Base-by-base conservation (phyloP, 1,140 invertebrate species). In the Notospermus geniculatus region DNA sequence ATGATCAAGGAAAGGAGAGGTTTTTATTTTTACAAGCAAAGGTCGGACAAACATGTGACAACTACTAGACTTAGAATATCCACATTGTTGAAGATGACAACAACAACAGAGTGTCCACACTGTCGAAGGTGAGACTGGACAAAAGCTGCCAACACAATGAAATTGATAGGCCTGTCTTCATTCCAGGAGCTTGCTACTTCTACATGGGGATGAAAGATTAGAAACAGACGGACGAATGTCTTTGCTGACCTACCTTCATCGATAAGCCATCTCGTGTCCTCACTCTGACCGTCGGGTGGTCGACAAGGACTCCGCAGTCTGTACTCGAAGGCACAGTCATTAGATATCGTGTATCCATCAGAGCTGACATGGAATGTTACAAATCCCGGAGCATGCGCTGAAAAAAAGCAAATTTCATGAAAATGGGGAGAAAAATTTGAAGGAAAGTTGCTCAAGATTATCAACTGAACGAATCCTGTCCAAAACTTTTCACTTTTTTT, bases 311-410 rank as follows among this genome's bases (percentile, higher is more conserved):
- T 67, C 5, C 32, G 25, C 32, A 32, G 58, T 79, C 91, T 91
- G 83, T 96, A 97, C 78, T 96, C 93, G 78, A 97, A 96, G 72
- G 91, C 89, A 55, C 93, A 91, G 71, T 91, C 89, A 80, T 95
- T 93, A 11, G 93, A 95, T 63, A 97, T 92, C 19, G 95, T 88
- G 70, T 89, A 90, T 52, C 92, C 92, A 72, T 92, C 91, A 68
- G 91, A 91, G 32, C 92, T 92, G 9, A 97, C 93, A 83, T 95
- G 91, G 22, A 97, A 81, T 1, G 90, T 91, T 0, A 91, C 92
- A 68, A 92, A 82, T 11, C 93, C 94, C 9, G 90, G 89, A 78
- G 91, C 89, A 75, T 96, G 93, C 53, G 91, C 91, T 90, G 80
- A 46, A 84, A 85, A 63, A 59, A 58, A 57, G 64, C 53, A 64